phyloP scores from a whole-genome alignment of 1,140 invertebrate species.

The Periplaneta americana region DNA sequence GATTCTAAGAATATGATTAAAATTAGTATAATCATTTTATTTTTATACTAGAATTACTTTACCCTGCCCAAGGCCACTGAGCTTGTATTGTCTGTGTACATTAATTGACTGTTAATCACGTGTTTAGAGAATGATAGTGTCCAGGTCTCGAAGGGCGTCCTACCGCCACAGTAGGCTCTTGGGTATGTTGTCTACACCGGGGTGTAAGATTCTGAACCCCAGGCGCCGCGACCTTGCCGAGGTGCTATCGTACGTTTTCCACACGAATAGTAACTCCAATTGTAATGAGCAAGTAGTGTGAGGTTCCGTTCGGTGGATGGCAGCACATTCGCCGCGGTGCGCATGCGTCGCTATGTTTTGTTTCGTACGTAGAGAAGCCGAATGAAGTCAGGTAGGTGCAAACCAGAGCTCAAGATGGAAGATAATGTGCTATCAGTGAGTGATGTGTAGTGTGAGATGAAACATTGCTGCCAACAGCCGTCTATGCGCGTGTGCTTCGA shows the following conservation, averaged over 20 bases:
- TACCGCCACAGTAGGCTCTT: too few species aligned
- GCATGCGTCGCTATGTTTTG: background rate
- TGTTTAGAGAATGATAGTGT: background rate
- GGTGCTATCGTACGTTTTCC: background rate
- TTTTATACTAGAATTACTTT: background rate
- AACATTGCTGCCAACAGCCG: background rate
- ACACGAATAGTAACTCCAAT: background rate
- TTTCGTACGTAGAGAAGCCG: background rate
- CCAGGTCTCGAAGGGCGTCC: background rate
- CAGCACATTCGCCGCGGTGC: background rate
- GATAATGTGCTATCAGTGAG: too few species aligned
- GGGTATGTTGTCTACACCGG: background rate
- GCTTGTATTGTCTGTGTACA: background rate
- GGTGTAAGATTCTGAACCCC: background rate
- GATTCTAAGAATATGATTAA: background rate
- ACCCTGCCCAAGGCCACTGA: background rate
- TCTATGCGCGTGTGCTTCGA: constrained; percentile 82
- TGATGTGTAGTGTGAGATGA: background rate
- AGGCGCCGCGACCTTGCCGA: background rate
- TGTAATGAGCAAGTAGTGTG: background rate
- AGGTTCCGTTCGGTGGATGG: background rate
- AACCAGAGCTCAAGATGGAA: background rate
- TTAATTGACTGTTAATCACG: background rate
- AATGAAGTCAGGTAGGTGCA: background rate
- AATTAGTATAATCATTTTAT: background rate